Percentiles rank a stretch among this genome's conserved stretches.
Conservation (phyloP, 1,140 invertebrate species). For the Cheumatopsyche charites region DNA sequence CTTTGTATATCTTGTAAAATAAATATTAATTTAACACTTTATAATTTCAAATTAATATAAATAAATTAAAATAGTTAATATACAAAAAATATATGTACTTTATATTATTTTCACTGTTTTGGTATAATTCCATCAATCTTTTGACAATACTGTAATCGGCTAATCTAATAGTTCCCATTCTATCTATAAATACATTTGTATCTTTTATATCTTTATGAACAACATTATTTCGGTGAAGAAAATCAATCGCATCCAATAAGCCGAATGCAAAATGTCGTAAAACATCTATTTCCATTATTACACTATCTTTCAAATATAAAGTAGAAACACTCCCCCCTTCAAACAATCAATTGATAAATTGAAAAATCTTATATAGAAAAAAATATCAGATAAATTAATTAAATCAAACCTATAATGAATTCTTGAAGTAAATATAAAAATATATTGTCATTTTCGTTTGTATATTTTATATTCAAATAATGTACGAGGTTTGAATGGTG, state of each 20-base stretch:
- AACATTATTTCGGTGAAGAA: conserved; percentile 78
- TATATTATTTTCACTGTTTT: conserved; percentile 31
- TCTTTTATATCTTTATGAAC: conserved; percentile 77
- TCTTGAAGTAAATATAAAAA: conserved; percentile 70
- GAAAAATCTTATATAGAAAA: no score
- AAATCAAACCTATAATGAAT: conserved; percentile 58
- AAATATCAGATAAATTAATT: conserved; percentile 16
- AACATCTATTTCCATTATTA: conserved; percentile 62
- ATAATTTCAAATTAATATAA: no score
- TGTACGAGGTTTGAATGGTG: conserved; percentile 74
- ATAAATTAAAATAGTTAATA: neutral
- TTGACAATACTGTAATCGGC: conserved; percentile 74
- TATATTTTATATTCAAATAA: conserved; percentile 73
- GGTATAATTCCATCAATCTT: conserved; percentile 43
- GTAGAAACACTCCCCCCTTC: conserved; percentile 60
- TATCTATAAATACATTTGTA: conserved; percentile 70
- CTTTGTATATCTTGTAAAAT: conserved; percentile 63
- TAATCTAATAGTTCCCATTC: conserved; percentile 64
- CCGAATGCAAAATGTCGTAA: conserved; percentile 57
- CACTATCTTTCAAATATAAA: conserved; percentile 61
- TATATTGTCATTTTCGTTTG: conserved; percentile 64
- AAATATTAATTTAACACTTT: conserved; percentile 18
- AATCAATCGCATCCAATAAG: conserved; percentile 71
- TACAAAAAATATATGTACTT: neutral
- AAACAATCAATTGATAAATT: conserved; percentile 21